Percentiles rank a stretch among this genome's conserved stretches.
Evolutionary conservation across 2,888 invertebrate genomes (phyloP).

Genomic region (Caenorhabditis sp.): DNA sequence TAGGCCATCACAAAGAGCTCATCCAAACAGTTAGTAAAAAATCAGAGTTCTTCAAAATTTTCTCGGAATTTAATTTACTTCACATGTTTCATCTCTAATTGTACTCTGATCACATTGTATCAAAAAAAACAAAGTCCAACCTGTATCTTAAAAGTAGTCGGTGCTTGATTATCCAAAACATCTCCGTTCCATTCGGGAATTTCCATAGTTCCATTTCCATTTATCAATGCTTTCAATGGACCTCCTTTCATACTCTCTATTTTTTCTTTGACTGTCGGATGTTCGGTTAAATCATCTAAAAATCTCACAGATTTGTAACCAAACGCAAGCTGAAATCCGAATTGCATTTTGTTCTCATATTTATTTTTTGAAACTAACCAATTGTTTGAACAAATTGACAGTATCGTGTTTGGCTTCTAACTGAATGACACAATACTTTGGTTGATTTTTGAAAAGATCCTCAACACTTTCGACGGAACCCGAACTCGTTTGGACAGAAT

Average conservation of each 20-base stretch:
- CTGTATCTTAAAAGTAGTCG: constrained; percentile 7
- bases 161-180: background rate
- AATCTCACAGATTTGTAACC: constrained; percentile 8
- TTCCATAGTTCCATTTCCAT: background rate
- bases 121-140: no score
- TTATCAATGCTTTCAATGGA: background rate
- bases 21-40: no score
- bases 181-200: background rate
- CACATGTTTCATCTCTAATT: no score
- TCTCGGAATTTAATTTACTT: no score
- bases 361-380: constrained; percentile 7
- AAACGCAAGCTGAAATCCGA: background rate
- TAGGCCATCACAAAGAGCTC: no score
- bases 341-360: background rate
- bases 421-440: constrained; percentile 28
- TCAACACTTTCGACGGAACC: constrained; percentile 4
- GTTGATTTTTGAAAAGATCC: constrained; percentile 23
- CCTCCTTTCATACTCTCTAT: background rate
- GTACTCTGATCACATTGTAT: no score
- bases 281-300: constrained; percentile 10
- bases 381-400: constrained; percentile 14
- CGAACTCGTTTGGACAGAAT: no score
- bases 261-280: constrained; percentile 7
- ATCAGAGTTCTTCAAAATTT: no score
- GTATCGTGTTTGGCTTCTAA: constrained; percentile 13